Base-by-base conservation (phyloP, 2,888 invertebrate genomes). In the Allophyes oxyacanthae region DNA sequence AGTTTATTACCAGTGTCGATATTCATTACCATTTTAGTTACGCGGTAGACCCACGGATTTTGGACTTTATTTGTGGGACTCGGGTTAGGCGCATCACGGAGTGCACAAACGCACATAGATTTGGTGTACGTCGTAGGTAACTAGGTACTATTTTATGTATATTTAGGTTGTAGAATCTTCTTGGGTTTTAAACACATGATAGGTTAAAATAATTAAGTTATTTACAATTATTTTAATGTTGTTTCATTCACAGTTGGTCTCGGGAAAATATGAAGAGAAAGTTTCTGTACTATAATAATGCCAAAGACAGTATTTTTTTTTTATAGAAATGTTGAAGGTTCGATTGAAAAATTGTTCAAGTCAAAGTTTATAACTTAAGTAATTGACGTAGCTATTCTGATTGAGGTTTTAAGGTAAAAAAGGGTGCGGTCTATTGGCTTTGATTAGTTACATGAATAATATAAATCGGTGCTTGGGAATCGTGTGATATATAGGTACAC, bases 291-390 rank as follows among this genome's bases (percentile, higher is more conserved):
- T 66, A 58, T 42, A 34, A n/a, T n/a, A 36, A 68, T 60, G 40
- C 68, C 68, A 68, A 68, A 68, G 68, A 68, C 51, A 65, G 61
- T 45, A 46, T 64, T 0, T n/a, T 25, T 44, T 64, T 55, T 51
- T 48, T 14, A 48, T 44, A 48, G 28, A 28, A 28, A 8, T 28
- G 1, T 28, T 1, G 28, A 8, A 28, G 28, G 6, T 28, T 28
- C 28, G 8, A 28, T 8, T 6, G 28, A 8, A 8, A 28, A 28
- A 28, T 28, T 8, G 28, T 28, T 28, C 6, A 28, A 6, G 28
- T 28, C 7, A 28, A 28, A 8, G 28, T 20, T 20, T 20, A 20
- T 20, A n/a, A n/a, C n/a, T 20, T 3, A 20, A 20, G 20, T 20
- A 38, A 43, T 26, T 42, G 42, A 26, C 14, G 6, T 49, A 37